Evolutionary conservation across 2,113 vertebrate genomes (phyloP).

Genomic region (Procavia capensis): DNA sequence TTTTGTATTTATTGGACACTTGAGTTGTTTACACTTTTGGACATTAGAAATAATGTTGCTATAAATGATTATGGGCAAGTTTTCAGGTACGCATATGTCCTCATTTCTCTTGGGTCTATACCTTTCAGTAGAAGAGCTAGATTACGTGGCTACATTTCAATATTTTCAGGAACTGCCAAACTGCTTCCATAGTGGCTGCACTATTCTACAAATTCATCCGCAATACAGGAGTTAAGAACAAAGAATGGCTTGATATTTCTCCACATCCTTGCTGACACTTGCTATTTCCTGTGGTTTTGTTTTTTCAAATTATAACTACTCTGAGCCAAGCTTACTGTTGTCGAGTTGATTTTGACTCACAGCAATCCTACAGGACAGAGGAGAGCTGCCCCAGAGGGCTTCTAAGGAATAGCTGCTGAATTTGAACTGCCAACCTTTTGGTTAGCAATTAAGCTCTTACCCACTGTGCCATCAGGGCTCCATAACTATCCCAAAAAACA

Average conservation of each 20-base stretch:
- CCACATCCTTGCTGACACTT: neutral
- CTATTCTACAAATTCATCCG: neutral
- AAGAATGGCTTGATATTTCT: neutral
- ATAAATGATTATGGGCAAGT: neutral
- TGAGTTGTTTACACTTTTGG: neutral
- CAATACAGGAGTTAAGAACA: neutral
- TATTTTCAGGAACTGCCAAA: neutral
- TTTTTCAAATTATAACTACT: neutral
- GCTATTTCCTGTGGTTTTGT: neutral
- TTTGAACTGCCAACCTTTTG: no score
- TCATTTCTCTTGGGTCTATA: neutral
- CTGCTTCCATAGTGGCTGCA: neutral
- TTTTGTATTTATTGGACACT: neutral
- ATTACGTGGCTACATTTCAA: neutral
- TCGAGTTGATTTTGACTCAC: no score
- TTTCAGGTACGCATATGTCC: neutral
- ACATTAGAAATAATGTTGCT: neutral
- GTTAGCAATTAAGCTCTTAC: no score
- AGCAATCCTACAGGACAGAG: no score
- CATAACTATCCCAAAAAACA: no score
- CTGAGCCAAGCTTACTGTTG: no score
- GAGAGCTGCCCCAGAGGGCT: no score
- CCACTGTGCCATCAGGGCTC: no score
- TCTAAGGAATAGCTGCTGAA: no score
- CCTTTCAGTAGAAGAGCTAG: neutral